These are phyloP conservation scores for Bos javanicus DNA, from an alignment of 2,113 vertebrate species.

Conservation along the genomic window DNA sequence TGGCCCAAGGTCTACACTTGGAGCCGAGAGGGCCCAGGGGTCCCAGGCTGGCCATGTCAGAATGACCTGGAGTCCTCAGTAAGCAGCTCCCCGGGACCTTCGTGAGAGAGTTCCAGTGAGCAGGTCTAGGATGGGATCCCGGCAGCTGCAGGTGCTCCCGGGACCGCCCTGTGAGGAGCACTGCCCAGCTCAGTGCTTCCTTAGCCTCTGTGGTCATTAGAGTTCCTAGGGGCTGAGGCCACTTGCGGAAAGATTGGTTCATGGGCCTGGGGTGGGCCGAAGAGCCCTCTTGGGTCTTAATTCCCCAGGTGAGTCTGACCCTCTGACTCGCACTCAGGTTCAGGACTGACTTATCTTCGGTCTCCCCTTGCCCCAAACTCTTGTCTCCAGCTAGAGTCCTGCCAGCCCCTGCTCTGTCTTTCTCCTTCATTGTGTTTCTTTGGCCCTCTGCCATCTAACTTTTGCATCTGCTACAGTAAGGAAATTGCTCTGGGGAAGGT, in stretches of 20 bases:
- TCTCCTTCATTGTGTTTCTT: not conserved
- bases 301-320: not conserved
- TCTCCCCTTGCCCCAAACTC: not conserved
- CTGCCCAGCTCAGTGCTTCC: not conserved
- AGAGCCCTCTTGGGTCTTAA: no score
- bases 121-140: no score
- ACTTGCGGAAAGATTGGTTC: not conserved
- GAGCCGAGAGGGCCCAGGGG: not conserved
- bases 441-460: not conserved
- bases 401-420: not conserved
- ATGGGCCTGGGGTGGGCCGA: not conserved
- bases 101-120: not conserved
- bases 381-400: not conserved
- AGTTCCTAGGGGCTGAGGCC: not conserved
- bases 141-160: not conserved
- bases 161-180: not conserved
- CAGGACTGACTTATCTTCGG: not conserved
- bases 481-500: not conserved
- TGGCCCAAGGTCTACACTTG: not conserved
- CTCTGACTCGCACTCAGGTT: not conserved
- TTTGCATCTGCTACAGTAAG: not conserved
- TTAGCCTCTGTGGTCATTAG: no score
- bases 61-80: not conserved
- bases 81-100: not conserved
- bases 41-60: not conserved